Evolutionary conservation across 2,888 invertebrate genomes (phyloP), one percentile per base, ranked within the genome.

Genomic region (Polydrusus pterygomalis): DNA sequence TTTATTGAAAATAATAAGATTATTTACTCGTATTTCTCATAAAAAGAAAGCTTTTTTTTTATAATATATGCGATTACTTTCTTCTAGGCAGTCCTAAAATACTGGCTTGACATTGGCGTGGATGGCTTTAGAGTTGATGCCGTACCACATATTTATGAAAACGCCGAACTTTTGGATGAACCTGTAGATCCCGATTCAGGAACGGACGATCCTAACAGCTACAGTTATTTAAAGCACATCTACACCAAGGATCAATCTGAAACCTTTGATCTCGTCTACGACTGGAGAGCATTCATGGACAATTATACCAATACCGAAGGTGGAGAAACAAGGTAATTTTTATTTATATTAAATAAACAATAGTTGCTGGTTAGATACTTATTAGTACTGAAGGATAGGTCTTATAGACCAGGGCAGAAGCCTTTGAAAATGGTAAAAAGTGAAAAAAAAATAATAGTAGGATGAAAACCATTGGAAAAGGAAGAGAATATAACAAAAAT

Each of bases 81-180:
- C n/a, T 49, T 64, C 34, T 51, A 95, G 93, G 90, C 90, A 13
- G 89, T 93, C 0, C 84, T 97, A 25, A 89, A 89, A 79, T 96
- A 92, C 83, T 97, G 97, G 97, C 85, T 97, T 58, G 91, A 92
- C 62, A 91, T 92, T 81, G 96, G 96, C 0, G 92, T 97, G 0
- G 94, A 95, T 83, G 97, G 97, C 0, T 96, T 97, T 83, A 91
- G 97, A 81, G 90, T 97, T 43, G 95, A 95, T 83, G 95, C 95
- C 1, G 90, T 95, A 11, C 89, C 89, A 5, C 80, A 81, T 81
- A 70, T 90, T 15, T 87, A 85, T 68, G 91, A 91, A 83, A 83
- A 81, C 13, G 67, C 82, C 13, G 78, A 87, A 0, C 60, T 81
- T 8, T 64, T 47, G 5, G 87, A 90, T 75, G 90, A 90, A 81